Conservation (phyloP, 2,888 invertebrate species). For the Lithosia quadra region DNA sequence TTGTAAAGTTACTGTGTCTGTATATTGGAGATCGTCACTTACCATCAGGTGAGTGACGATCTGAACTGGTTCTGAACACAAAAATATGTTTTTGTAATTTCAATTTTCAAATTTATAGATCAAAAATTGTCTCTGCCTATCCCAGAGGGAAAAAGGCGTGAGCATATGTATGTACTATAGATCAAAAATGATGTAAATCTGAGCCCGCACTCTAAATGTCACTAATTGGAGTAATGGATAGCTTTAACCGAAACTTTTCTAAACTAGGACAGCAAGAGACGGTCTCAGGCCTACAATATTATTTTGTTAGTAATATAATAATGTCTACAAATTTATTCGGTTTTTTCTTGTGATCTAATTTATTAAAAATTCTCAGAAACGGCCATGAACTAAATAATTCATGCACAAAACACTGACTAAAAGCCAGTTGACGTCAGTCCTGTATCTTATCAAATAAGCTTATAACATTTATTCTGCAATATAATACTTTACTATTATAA, state of each 20-base stretch:
- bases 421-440: neutral
- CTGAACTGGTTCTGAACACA: no score
- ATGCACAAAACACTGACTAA: neutral
- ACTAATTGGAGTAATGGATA: neutral
- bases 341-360: neutral
- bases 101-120: no score
- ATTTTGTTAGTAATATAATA: neutral
- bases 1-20: no score
- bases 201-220: no score
- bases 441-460: neutral
- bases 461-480: neutral
- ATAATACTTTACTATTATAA: neutral
- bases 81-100: no score
- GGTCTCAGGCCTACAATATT: neutral
- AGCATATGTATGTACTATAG: no score
- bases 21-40: no score
- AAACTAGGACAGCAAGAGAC: neutral
- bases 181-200: no score
- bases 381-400: neutral
- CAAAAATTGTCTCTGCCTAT: no score
- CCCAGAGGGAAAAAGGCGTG: no score
- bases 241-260: neutral
- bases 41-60: no score
- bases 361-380: neutral
- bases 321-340: neutral